Percentiles rank a stretch among this genome's conserved stretches.
phyloP scores from a whole-genome alignment of 2,797 vertebrate genomes.

The Cuculus canorus region DNA sequence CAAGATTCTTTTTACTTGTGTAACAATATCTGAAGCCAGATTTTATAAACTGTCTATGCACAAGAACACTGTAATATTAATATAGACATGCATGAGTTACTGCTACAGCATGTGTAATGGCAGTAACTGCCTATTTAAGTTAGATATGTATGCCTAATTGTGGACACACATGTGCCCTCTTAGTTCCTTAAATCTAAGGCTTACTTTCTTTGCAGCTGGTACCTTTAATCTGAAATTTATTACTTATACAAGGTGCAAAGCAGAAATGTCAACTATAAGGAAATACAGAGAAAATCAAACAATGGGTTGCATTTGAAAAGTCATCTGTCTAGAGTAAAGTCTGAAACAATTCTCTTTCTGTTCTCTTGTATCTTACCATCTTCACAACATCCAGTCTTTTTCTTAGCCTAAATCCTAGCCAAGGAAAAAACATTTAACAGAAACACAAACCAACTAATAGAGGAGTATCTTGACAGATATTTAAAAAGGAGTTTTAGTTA shows the following conservation, averaged over 20 bases:
- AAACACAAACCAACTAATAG: conserved; percentile 29
- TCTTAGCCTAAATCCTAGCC: background rate
- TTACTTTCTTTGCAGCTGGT: background rate
- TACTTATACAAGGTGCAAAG: conserved; percentile 16
- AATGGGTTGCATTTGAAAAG: background rate
- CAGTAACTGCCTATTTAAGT: background rate
- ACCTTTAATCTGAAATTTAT: background rate
- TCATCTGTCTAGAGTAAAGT: conserved; percentile 3
- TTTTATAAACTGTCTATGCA: background rate
- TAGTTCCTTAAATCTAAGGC: background rate
- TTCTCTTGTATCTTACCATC: background rate
- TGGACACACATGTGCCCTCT: background rate
- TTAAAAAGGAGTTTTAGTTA: conserved; percentile 49
- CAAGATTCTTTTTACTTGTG: background rate
- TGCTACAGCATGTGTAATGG: background rate
- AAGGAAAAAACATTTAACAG: conserved; percentile 7
- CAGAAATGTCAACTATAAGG: conserved; percentile 29
- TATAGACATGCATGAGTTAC: background rate
- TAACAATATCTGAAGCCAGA: background rate
- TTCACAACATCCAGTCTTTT: conserved; percentile 36
- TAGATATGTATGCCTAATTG: background rate
- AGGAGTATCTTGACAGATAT: background rate
- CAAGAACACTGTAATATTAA: background rate
- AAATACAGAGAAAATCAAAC: background rate
- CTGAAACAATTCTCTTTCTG: conserved; percentile 36